Evolutionary conservation across 2,888 invertebrate species (phyloP).

Genomic region (Perizoma affinitatum): DNA sequence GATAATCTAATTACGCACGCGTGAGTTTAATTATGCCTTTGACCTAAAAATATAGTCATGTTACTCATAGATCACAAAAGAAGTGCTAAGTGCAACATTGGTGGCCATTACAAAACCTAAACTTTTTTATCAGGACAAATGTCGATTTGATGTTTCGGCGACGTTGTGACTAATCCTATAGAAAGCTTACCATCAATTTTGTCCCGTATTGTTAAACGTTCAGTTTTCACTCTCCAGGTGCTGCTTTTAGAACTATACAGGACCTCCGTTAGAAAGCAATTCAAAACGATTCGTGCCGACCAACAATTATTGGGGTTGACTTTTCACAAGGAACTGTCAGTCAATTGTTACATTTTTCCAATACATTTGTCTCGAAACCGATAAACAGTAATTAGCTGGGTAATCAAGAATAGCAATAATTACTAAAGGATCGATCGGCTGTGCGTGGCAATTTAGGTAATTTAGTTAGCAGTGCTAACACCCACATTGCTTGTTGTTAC

Average conservation of each 20-base stretch:
- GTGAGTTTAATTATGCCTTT: constrained; percentile 59
- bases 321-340: constrained; percentile 80
- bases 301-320: constrained; percentile 75
- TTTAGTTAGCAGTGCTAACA: constrained; percentile 60
- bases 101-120: constrained; percentile 84
- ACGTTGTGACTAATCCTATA: constrained; percentile 80
- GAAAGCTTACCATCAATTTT: constrained; percentile 63
- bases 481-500: constrained; percentile 79
- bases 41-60: constrained; percentile 50
- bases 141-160: constrained; percentile 84
- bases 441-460: constrained; percentile 56
- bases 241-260: constrained; percentile 53
- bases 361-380: constrained; percentile 56
- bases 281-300: constrained; percentile 72
- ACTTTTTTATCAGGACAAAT: constrained; percentile 83
- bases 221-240: constrained; percentile 56
- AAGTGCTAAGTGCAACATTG: constrained; percentile 81
- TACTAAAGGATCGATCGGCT: constrained; percentile 45
- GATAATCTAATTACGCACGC: constrained; percentile 72
- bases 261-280: constrained; percentile 58
- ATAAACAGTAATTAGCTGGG: constrained; percentile 39
- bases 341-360: constrained; percentile 75
- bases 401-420: constrained; percentile 39
- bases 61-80: constrained; percentile 53
- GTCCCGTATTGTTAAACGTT: constrained; percentile 59